Conservation (phyloP, 2,797 vertebrate species). For the Sebastes iracundus region DNA sequence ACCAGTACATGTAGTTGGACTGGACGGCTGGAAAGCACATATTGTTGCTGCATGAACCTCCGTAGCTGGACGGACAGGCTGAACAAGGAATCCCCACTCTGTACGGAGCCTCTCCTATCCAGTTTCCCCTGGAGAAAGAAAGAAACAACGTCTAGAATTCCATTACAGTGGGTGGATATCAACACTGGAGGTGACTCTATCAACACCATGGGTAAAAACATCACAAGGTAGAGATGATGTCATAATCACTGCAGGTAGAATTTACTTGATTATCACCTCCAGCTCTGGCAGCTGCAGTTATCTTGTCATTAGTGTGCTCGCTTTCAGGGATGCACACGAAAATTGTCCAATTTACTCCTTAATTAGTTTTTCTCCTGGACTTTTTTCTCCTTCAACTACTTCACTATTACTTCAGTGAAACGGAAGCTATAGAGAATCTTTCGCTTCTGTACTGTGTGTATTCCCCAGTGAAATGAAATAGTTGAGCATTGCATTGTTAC, state of each 20-base stretch:
- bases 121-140: slow-evolving; percentile 85
- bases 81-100: slow-evolving; percentile 90
- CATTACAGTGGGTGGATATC: background rate
- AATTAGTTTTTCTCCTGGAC: background rate
- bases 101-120: slow-evolving; percentile 94
- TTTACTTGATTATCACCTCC: background rate
- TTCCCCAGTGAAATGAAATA: too few relatives aligned
- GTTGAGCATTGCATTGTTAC: too few relatives aligned
- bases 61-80: slow-evolving; percentile 89
- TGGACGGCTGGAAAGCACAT: slow-evolving; percentile 88
- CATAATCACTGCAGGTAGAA: background rate
- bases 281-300: background rate
- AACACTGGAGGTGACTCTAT: background rate
- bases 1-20: slow-evolving; percentile 92
- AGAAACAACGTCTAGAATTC: background rate
- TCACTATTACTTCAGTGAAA: background rate
- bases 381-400: background rate
- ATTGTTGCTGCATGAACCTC: slow-evolving; percentile 89
- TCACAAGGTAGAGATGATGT: background rate
- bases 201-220: background rate
- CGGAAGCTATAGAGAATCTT: too few relatives aligned
- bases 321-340: background rate
- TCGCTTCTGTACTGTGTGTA: too few relatives aligned
- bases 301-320: background rate
- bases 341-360: background rate